Conservation (phyloP, 2,797 vertebrate species). For the Cottoperca gobio region DNA sequence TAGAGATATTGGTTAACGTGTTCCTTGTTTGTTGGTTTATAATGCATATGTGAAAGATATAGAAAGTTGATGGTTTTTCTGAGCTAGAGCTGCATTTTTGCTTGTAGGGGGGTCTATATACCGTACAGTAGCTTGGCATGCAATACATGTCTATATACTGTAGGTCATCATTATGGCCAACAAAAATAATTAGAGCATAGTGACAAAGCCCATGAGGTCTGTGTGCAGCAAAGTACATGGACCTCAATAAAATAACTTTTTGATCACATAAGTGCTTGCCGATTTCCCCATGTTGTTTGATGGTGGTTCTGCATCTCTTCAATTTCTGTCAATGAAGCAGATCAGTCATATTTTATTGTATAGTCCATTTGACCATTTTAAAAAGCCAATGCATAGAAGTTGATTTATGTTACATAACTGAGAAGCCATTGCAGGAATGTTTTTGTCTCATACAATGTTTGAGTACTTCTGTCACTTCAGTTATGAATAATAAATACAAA, state of each 20-base stretch:
- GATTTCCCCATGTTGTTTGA: neutral
- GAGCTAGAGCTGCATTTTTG: too few relatives aligned
- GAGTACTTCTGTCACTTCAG: neutral
- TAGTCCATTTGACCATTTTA: neutral
- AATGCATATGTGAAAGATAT: neutral
- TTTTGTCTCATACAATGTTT: neutral
- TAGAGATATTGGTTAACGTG: neutral
- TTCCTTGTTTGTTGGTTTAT: neutral
- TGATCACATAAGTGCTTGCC: neutral
- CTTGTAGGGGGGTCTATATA: neutral
- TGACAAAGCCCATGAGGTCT: neutral
- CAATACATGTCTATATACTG: neutral
- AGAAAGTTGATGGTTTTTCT: neutral
- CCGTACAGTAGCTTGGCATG: neutral
- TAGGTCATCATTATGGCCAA: neutral
- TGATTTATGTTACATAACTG: slow-evolving; percentile 5
- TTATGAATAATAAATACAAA: neutral
- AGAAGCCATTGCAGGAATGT: neutral
- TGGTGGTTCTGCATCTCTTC: neutral
- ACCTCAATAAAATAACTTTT: neutral
- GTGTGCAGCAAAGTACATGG: neutral
- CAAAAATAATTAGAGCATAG: neutral
- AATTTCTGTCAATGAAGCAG: neutral
- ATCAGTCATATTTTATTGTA: neutral
- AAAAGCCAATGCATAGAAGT: neutral